Evolutionary conservation across 64 coral and sea anemone genomes (phyloP), one percentile per base, ranked within the genome.

Genomic region (Pachyseris speciosa): DNA sequence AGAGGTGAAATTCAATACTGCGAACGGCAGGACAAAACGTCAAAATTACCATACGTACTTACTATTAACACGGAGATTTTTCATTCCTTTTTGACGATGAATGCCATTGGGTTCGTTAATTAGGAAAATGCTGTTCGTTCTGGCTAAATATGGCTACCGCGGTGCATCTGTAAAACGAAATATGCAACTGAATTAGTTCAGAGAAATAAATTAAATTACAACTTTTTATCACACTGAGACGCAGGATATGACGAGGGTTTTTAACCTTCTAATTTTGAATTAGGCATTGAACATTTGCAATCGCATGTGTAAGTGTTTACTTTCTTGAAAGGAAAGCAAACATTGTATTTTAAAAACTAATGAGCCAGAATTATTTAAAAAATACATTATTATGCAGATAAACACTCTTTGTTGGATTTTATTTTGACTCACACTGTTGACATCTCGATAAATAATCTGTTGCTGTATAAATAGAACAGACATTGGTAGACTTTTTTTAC

Each of bases 21-120:
- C 20, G 20, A 25, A 50, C n/a, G n/a, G n/a, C n/a, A 22, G 29
- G 67, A 40, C 77, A 81, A 81, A 81, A 61, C 57, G 9, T 20
- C 15, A 4, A 81, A 39, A 81, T 81, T 58, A 81, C 30, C 77
- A 81, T 39, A 81, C 19, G 52, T 15, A 20, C 37, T 33, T 5
- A 52, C 53, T 58, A 39, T 58, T 25, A 37, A 43, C 20, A 76
- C 22, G 34, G 36, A 81, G 33, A 81, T 36, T 53, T 36, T 79
- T 16, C 22, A 33, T 57, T 57, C 47, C 50, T 3, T 81, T 40
- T 60, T 81, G 53, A 32, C 19, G 13, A 22, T 19, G 49, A 0
- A 38, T 81, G 37, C 34, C 77, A 64, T 81, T 81, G 53, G 77
- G 9, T 55, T 15, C 12, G 5, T 36, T 61, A 59, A 81, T 81